Conservation (phyloP, 2,113 vertebrate genomes). For the Oxyruncus cristatus region DNA sequence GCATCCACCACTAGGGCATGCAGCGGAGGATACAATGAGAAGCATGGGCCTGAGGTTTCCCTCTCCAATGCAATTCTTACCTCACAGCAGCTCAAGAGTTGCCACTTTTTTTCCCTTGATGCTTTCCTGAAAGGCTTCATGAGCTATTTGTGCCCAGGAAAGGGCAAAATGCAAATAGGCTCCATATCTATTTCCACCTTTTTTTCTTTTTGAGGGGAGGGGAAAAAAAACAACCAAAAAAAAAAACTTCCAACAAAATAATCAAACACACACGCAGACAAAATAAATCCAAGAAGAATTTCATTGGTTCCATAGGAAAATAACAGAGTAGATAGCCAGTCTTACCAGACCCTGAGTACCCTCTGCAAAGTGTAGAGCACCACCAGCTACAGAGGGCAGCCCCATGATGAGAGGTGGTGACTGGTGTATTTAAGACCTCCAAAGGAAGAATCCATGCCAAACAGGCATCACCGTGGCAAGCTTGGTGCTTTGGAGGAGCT, state of each 20-base stretch:
- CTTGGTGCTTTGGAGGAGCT: not conserved
- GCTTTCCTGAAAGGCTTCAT: not conserved
- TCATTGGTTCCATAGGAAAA: not conserved
- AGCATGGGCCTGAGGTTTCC: not conserved
- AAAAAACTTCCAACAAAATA: not conserved
- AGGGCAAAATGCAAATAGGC: not conserved
- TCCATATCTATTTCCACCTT: not conserved
- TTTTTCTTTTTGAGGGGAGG: not conserved
- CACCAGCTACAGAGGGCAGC: not conserved
- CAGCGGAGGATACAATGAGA: not conserved
- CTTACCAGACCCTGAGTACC: not conserved
- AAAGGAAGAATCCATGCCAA: not conserved
- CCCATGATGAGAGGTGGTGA: fast-evolving
- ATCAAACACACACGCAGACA: fast-evolving
- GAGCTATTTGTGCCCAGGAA: not conserved
- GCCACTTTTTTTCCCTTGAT: not conserved
- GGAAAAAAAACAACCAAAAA: not conserved
- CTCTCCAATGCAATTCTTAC: not conserved
- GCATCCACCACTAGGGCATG: not conserved
- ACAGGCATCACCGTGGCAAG: not conserved
- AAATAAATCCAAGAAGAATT: not conserved
- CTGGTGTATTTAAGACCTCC: not conserved
- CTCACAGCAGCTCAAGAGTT: not conserved
- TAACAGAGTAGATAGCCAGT: not conserved
- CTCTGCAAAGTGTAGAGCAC: not conserved